Evolutionary conservation across 2,113 vertebrate species (phyloP).

Genomic region (Synodontis membranacea): DNA sequence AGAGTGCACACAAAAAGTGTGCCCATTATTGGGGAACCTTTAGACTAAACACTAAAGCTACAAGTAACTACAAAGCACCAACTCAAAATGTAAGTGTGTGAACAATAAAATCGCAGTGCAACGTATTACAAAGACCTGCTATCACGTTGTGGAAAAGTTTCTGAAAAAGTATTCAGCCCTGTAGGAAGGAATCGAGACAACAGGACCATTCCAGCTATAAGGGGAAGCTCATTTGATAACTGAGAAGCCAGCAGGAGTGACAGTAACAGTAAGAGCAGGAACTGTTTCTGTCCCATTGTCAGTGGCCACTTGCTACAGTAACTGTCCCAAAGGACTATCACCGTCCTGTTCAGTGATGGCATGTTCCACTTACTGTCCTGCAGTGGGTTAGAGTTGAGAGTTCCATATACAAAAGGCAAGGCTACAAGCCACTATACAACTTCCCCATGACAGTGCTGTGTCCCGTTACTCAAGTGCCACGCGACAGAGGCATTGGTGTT

Average conservation of each 20-base stretch:
- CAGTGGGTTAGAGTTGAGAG: too few species aligned
- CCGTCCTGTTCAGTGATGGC: too few species aligned
- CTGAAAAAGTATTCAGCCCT: not conserved
- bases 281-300: too few species aligned
- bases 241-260: not conserved
- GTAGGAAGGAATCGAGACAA: not conserved
- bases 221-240: not conserved
- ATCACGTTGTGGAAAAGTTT: not conserved
- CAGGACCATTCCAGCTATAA: not conserved
- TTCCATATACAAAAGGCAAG: too few species aligned
- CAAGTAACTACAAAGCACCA: not conserved
- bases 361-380: too few species aligned
- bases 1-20: not conserved
- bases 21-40: not conserved
- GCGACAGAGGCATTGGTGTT: too few species aligned
- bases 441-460: too few species aligned
- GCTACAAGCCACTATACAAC: too few species aligned
- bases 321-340: too few species aligned
- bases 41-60: not conserved
- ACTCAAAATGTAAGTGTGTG: not conserved
- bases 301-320: too few species aligned
- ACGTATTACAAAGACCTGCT: not conserved
- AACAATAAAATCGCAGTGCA: not conserved
- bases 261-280: too few species aligned
- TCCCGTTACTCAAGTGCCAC: too few species aligned